Conservation (phyloP, 2,797 vertebrate genomes). For the Enteromius mattozi region DNA sequence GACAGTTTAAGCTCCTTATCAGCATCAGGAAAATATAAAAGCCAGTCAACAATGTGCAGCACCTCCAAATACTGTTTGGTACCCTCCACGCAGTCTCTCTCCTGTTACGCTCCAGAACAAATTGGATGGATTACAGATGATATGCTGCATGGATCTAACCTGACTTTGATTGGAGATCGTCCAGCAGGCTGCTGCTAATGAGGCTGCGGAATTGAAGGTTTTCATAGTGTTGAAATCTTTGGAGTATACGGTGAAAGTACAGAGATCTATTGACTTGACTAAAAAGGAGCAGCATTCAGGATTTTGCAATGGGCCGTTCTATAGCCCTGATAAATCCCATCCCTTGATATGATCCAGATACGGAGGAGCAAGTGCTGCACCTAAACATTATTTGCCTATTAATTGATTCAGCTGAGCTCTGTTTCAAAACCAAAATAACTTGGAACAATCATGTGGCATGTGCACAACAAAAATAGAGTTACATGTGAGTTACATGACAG, state of each 20-base stretch:
- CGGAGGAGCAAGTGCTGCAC: slow-evolving; percentile 17
- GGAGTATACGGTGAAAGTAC: slow-evolving; percentile 25
- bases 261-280: slow-evolving; percentile 46
- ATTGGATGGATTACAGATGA: slow-evolving; percentile 68
- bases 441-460: neutral
- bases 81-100: slow-evolving; percentile 42
- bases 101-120: slow-evolving; percentile 58
- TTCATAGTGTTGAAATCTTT: slow-evolving; percentile 21
- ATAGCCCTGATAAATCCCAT: neutral
- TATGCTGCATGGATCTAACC: slow-evolving; percentile 54
- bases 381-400: slow-evolving; percentile 14
- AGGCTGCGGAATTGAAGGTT: slow-evolving; percentile 34
- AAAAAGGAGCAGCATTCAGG: slow-evolving; percentile 22
- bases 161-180: slow-evolving; percentile 40
- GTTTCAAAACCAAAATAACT: neutral
- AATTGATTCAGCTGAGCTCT: neutral
- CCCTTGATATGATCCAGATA: neutral
- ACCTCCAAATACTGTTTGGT: slow-evolving; percentile 49
- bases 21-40: slow-evolving; percentile 70
- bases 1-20: slow-evolving; percentile 71
- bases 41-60: slow-evolving; percentile 64
- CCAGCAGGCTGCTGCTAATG: slow-evolving; percentile 52
- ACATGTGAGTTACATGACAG: too few relatives aligned
- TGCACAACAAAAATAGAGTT: neutral
- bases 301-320: neutral